phyloP scores from a whole-genome alignment of 2,888 invertebrate genomes.

The Deilephila porcellus region DNA sequence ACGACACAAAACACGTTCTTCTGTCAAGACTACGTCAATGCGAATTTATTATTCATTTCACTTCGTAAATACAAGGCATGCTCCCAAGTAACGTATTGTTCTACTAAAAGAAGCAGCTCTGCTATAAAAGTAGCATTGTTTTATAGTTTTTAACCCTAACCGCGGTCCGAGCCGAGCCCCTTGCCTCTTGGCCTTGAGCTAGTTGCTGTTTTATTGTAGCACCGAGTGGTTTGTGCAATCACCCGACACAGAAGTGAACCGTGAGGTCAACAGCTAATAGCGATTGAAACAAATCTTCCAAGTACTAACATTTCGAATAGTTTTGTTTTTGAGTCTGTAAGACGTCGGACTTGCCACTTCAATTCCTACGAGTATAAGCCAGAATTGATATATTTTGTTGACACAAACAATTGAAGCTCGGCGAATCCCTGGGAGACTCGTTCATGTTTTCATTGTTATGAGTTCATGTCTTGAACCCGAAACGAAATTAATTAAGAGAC shows the following conservation, averaged over 20 bases:
- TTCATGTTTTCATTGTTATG: no score
- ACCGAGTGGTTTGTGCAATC: neutral
- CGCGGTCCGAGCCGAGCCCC: conserved; percentile 2
- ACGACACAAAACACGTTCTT: neutral
- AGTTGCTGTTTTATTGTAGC: conserved; percentile 13
- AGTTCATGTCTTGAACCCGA: no score
- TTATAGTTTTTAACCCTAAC: neutral
- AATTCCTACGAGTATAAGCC: no score
- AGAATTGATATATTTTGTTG: no score
- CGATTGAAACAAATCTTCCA: neutral
- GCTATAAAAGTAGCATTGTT: neutral
- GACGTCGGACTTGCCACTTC: no score
- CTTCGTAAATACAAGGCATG: neutral
- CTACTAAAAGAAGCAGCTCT: no score
- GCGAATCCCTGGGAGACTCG: no score
- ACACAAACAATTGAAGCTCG: no score
- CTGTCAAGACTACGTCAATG: neutral
- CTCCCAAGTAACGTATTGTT: neutral
- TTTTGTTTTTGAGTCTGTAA: neutral
- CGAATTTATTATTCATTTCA: neutral
- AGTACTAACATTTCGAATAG: no score
- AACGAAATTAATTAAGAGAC: no score
- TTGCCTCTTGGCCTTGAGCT: conserved; percentile 21
- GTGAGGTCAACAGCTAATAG: neutral
- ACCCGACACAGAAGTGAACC: neutral